Evolutionary conservation across 2,113 vertebrate genomes (phyloP), one percentile per base, ranked within the genome.

Genomic region (Paralichthys olivaceus): DNA sequence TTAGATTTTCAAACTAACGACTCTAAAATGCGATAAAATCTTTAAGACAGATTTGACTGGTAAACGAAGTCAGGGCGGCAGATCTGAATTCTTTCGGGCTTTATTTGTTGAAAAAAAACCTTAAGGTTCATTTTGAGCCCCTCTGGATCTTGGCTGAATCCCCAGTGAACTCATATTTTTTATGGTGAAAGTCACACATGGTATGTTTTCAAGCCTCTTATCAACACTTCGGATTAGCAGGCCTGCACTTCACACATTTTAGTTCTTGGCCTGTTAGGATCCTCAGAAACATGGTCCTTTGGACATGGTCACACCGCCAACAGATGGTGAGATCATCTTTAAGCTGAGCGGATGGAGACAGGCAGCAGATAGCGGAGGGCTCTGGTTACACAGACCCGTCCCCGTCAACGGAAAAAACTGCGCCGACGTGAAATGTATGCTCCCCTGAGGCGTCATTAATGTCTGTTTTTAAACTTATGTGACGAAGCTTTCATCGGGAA

Each of bases 301-400:
- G 88, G 92, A 90, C 84, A 81, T 72, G 84, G 90, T 75, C 89
- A 82, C 86, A 84, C 79, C 79, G 79, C 77, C 80, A 81, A 84
- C 92, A 93, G 92, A 94, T 93, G 93, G 94, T 86, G 72, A 55
- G 83, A 90, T 80, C 87, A 81, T 92, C 87, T 90, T 90, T 87
- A 83, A 77, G 78, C 84, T 86, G 54, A 69, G 83, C 63, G 69
- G 70, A 85, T 79, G 75, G 60, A 87, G 73, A 73, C 49, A 64
- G 67, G 55, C 22, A 56, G 75, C 75, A 20, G 70, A 86, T 22
- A 70, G 60, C 29, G 3, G 34, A 73, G 49, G 17, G 68, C 61
- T 79, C 53, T 7, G 45, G 71, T 66, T 81, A 47, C 49, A 79
- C 55, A 69, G 56, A 77, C 47, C 69, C 66, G n/a, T 49, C 37